Evolutionary conservation across 2,113 vertebrate species (phyloP), one percentile per base, ranked within the genome.

Genomic region (Cephalopterus ornatus): DNA sequence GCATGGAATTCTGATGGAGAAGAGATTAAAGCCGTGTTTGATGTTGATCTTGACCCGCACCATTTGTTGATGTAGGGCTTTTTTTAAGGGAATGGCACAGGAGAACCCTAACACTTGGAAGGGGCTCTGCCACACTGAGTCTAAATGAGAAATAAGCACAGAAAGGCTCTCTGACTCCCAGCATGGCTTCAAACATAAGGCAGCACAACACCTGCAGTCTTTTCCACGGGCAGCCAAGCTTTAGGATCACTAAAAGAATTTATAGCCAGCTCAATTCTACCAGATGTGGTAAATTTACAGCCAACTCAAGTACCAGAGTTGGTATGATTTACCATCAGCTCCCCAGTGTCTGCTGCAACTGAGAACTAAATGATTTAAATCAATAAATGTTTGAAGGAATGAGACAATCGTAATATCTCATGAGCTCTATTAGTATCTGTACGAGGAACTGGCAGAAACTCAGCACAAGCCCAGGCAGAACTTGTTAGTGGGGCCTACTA

Each of bases 251-350:
- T 63, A 24, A 15, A 85, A 93, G 47, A 91, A 93, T 91, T 93
- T 93, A 93, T 15, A 66, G 67, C 35, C 63, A 76, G 33, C 39
- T 89, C 8, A 5, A 83, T 62, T 59, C 67, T 83, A 92, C 90
- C 76, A 92, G 66, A 88, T 88, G 77, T 20, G 52, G 66, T 71
- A 74, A 91, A 95, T 96, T 94, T 92, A 94, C 52, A 91, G 79
- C 21, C 56, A 66, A 32, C 62, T 88, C 30, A 47, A 94, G 79
- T 72, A 79, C 56, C 42, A 89, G 84, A 94, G 67, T 73, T 89
- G 72, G 28, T 72, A 41, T 68, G 71, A 95, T 83, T 94, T 86
- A 86, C 90, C 87, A 70, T 23, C 74, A 86, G 87, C 33, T 92
- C 84, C 84, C 76, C 62, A 55, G 35, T 41, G 47, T 53, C 72